phyloP scores from a whole-genome alignment of 2,888 invertebrate species.

The Rhabditoides inermis region DNA sequence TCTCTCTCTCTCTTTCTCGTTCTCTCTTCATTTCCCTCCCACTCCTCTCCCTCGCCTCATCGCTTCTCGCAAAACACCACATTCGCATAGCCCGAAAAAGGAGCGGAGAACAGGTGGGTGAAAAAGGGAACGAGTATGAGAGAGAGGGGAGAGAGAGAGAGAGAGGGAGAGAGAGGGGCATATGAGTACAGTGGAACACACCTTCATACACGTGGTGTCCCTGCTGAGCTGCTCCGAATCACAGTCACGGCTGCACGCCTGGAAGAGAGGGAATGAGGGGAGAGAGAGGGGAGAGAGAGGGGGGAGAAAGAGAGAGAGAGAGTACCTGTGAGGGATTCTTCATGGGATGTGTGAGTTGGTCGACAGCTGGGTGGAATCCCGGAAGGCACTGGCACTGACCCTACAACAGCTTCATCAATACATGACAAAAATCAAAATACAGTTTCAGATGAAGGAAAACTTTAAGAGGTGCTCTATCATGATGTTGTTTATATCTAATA shows the following conservation, averaged over 20 bases:
- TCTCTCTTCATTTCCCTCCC: no score
- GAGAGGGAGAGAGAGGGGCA: no score
- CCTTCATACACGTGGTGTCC: conserved; percentile 47
- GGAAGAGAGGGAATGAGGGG: conserved; percentile 48
- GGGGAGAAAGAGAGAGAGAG: no score
- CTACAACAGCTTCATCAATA: conserved; percentile 6
- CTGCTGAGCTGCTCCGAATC: conserved; percentile 39
- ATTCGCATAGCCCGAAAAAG: no score
- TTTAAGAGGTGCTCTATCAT: neutral
- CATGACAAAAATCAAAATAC: neutral
- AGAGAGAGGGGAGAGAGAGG: conserved; percentile 45
- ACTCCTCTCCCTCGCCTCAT: no score
- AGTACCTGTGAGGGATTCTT: conserved; percentile 51
- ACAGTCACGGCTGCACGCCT: conserved; percentile 45
- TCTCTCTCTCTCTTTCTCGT: no score
- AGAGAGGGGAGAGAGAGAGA: no score
- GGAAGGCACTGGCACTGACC: conserved; percentile 46
- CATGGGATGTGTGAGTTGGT: conserved; percentile 45
- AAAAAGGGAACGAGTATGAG: no score
- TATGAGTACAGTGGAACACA: no score
- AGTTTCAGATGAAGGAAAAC: neutral
- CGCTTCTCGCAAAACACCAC: no score
- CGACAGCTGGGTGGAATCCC: conserved; percentile 45
- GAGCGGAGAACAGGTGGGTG: no score
- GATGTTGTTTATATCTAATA: neutral